Evolutionary conservation across 2,113 vertebrate species (phyloP), one percentile per base, ranked within the genome.

Genomic region (Cyanoliseus patagonus): DNA sequence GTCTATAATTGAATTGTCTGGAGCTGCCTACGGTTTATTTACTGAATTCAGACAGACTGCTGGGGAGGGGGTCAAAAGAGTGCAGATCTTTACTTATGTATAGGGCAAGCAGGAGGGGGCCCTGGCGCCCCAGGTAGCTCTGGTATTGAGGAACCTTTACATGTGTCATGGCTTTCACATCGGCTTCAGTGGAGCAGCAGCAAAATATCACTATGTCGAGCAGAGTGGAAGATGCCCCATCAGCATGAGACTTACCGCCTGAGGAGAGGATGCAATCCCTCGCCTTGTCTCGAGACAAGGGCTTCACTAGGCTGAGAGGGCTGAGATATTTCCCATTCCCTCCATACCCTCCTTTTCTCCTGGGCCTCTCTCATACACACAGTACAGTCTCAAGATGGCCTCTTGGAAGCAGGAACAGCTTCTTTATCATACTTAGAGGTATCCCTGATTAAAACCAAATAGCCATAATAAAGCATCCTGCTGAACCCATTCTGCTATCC

Each of bases 1-100:
- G 44, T 84, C 77, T 83, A 17, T 91, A 95, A 95, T 82, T 84
- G 69, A 88, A 91, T 82, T 95, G 77, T 91, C 94, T 87, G 41
- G 35, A 62, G 46, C 39, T 95, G 88, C 47, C 42, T 68, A 69
- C 1, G 3, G 73, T 95, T 94, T 94, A 84, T 84, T 96, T 87
- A 81, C 77, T 69, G 57, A 94, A 87, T 88, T 91, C 70, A 96
- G 67, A 81, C 61, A 84, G 52, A 37, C 15, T 57, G 62, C 0
- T 9, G 24, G 10, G 22, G 47, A 8, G 23, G 14, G 3, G 5
- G 42, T 70, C 62, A 84, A 75, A 88, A 91, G 66, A 86, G 52
- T 3, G 1, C 30, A 68, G 28, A n/a, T 79, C 76, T 94, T 84
- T 82, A 82, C 11, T 93, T 92, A 92, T 84, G 84, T 83, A 84